Conservation (phyloP, 2,888 invertebrate species). For the Helobdella robusta region DNA sequence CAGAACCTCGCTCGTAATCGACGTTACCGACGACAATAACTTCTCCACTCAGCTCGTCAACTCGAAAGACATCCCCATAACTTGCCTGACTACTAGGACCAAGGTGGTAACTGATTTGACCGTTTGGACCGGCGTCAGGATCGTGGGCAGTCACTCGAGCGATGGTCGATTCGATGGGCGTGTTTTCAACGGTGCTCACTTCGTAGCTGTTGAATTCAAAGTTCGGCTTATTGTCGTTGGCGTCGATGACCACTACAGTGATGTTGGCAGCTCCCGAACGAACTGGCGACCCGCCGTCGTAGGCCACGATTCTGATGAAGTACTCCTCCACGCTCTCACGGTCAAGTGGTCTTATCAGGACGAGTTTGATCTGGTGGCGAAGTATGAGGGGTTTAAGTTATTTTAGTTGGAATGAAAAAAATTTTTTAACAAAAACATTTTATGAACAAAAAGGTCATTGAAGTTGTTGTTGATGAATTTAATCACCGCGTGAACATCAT, state of each 20-base stretch:
- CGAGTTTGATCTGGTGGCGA: conserved; percentile 27
- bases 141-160: conserved; percentile 34
- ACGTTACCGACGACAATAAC: conserved; percentile 31
- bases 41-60: conserved; percentile 32
- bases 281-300: conserved; percentile 33
- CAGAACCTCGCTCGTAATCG: conserved; percentile 32
- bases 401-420: too few relatives aligned
- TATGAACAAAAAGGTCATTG: too few relatives aligned
- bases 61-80: conserved; percentile 32
- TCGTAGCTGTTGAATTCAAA: conserved; percentile 30
- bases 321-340: conserved; percentile 33
- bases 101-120: conserved; percentile 33
- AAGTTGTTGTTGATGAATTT: too few relatives aligned
- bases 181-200: conserved; percentile 29
- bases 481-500: too few relatives aligned
- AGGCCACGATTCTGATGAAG: conserved; percentile 32
- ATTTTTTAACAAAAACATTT: too few relatives aligned
- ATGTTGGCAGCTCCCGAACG: conserved; percentile 31
- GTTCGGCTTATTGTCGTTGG: conserved; percentile 32
- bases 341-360: conserved; percentile 33
- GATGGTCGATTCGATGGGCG: conserved; percentile 27
- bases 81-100: conserved; percentile 27
- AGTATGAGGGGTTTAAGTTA: too few relatives aligned
- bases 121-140: conserved; percentile 33
- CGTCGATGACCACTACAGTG: conserved; percentile 27